These are phyloP conservation scores for Phyllotreta cruciferae DNA, from an alignment of 2,888 invertebrate species.

Conservation along the genomic window DNA sequence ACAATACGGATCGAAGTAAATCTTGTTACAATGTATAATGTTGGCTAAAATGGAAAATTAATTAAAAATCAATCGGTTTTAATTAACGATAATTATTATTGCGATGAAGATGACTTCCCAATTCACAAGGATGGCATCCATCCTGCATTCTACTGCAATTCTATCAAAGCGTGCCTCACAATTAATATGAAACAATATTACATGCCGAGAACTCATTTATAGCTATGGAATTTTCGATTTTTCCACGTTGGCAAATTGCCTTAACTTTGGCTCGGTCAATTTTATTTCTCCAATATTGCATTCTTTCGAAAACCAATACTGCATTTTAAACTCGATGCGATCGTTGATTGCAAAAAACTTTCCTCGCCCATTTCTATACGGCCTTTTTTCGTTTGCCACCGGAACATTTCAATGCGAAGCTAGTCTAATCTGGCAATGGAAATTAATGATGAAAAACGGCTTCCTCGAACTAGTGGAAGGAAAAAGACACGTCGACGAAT, in stretches of 20 bases:
- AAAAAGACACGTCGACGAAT: slow-evolving; percentile 4
- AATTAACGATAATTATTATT: slow-evolving; percentile 1
- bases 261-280: no score
- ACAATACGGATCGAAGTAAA: slow-evolving; percentile 8
- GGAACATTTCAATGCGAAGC: neutral
- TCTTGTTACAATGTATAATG: slow-evolving; percentile 14
- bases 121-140: no score
- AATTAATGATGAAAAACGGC: slow-evolving; percentile 1
- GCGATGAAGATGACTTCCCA: no score
- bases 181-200: no score
- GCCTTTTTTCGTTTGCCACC: neutral
- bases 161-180: no score
- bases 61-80: slow-evolving; percentile 17
- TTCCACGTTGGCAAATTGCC: no score
- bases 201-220: no score
- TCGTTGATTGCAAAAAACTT: neutral
- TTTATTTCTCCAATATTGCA: no score
- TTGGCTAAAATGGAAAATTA: slow-evolving; percentile 11
- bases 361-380: neutral
- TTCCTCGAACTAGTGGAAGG: slow-evolving; percentile 1
- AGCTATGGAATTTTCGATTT: no score
- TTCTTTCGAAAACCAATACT: no score
- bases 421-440: slow-evolving; percentile 5
- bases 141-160: no score
- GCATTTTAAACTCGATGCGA: neutral